A percentile compares a stretch with the other conserved stretches of the same genome.
Evolutionary conservation across 2,888 invertebrate species (phyloP).

Genomic region (Laothoe populi): DNA sequence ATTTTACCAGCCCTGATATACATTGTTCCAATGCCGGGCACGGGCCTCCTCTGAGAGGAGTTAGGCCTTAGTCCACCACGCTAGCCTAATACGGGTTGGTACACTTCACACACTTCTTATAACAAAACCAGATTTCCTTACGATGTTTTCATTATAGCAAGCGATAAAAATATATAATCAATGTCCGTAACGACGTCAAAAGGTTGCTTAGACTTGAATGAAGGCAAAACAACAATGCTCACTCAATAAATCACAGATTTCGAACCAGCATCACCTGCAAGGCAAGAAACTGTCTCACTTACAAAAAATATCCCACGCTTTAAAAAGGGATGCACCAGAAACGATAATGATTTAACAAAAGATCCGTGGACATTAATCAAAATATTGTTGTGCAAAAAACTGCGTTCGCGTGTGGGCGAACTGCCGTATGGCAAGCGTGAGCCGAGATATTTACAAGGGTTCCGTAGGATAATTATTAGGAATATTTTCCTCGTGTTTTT

Average conservation of each 20-base stretch:
- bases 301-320: slow-evolving; percentile 27
- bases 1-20: too few species aligned
- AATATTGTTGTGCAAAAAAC: slow-evolving; percentile 47
- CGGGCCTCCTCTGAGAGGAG: too few species aligned
- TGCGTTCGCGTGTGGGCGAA: slow-evolving; percentile 19
- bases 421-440: slow-evolving; percentile 8
- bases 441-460: not conserved
- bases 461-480: not conserved
- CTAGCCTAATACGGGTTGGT: too few species aligned
- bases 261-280: slow-evolving; percentile 2
- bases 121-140: too few species aligned
- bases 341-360: slow-evolving; percentile 64
- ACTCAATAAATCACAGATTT: slow-evolving; percentile 9
- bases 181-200: too few species aligned
- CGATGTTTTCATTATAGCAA: too few species aligned
- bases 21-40: too few species aligned
- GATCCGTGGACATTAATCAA: slow-evolving; percentile 69
- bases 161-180: too few species aligned
- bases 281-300: not conserved
- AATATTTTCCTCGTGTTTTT: too few species aligned
- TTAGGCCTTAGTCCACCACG: too few species aligned
- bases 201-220: not conserved
- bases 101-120: too few species aligned
- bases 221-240: not conserved
- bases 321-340: slow-evolving; percentile 67